phyloP scores from a whole-genome alignment of 2,797 vertebrate genomes.

The Spizella passerina region DNA sequence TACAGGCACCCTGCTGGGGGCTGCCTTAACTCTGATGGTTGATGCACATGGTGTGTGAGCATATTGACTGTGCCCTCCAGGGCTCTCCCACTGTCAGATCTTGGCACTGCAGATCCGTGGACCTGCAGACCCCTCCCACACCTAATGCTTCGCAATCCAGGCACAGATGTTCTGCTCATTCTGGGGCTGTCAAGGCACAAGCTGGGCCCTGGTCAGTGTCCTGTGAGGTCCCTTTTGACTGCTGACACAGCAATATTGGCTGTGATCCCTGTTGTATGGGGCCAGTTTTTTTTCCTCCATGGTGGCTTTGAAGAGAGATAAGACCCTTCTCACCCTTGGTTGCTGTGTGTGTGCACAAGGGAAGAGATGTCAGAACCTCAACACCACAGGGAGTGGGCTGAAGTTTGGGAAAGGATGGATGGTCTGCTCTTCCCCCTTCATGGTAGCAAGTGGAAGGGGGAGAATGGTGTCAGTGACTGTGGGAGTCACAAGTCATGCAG shows the following conservation, averaged over 20 bases:
- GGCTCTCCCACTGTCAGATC: neutral
- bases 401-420: neutral
- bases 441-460: neutral
- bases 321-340: neutral
- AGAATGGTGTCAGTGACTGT: fast-evolving
- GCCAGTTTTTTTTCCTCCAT: neutral
- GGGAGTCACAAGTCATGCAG: neutral
- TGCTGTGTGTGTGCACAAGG: neutral
- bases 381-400: neutral
- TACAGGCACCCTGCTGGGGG: neutral
- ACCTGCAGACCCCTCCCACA: neutral
- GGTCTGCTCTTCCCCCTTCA: neutral
- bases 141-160: neutral
- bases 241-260: neutral
- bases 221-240: neutral
- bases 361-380: neutral
- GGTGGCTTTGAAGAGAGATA: neutral
- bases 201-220: neutral
- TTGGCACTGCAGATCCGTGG: fast-evolving
- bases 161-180: neutral
- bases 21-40: neutral
- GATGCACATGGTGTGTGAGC: fast-evolving
- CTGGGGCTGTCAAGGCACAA: neutral
- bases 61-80: too few relatives aligned
- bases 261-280: fast-evolving